Base-by-base conservation (phyloP, 2,113 vertebrate genomes). In the Myxocyprinus asiaticus region DNA sequence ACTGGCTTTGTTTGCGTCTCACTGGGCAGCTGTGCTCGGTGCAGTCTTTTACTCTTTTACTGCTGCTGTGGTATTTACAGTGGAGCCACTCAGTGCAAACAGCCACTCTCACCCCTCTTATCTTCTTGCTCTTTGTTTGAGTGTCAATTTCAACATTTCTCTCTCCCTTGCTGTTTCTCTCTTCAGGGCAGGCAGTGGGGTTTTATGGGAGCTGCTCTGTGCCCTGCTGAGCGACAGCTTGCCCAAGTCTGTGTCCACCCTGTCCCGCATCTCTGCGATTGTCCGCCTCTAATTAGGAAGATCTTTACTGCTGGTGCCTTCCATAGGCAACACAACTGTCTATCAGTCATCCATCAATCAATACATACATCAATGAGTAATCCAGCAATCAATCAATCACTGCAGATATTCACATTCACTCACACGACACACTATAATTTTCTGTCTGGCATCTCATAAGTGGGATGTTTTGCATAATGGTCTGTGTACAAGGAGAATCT, bases 1-100 rank as follows among this genome's bases (percentile, higher is more conserved):
- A 67, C 53, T 67, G 45, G 17, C 74, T 81, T 69, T 83, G 78
- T 81, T 86, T 82, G 82, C 66, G 74, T 65, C 82, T 81, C 48
- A 50, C 74, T 65, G 76, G 67, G 15, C 70, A 67, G 77, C 78
- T 50, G 78, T 75, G 59, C 47, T 76, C 61, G 45, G 48, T 50
- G 33, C 47, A 61, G 75, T 69, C 9, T 81, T 73, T 64, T 76
- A 58, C 58, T 63, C 45, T 85, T 87, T 89, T 85, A 86, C 58
- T 45, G 71, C 83, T 65, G 12, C 71, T 85, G 62, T 77, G 84
- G 88, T 85, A 88, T 87, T 88, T 87, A 87, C 79, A 87, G 81
- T 87, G 85, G 85, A 87, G 84, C 76, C 86, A 83, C 83, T 84
- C 77, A 84, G 73, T 81, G 82, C 64, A 81, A 61, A 70, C 70